Percentiles rank a stretch among this genome's conserved stretches.
These are phyloP conservation scores for Vannuccia rotundouncinata DNA, from an alignment of 2,888 invertebrate genomes.

Conservation along the genomic window DNA sequence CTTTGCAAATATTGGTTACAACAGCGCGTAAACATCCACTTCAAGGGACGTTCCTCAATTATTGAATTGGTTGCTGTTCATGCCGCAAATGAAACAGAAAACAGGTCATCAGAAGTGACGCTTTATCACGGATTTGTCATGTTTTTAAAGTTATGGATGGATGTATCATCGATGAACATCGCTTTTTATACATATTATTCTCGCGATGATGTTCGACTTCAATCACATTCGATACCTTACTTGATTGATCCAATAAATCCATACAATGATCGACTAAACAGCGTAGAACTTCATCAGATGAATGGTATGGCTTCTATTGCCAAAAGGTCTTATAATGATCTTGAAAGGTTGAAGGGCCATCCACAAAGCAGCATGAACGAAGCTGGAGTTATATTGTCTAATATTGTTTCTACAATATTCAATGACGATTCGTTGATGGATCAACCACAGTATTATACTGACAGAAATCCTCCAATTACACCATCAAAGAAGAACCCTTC, in stretches of 20 bases:
- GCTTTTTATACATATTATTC: neutral
- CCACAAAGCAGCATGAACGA: neutral
- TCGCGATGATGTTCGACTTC: neutral
- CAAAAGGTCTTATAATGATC: neutral
- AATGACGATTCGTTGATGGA: neutral
- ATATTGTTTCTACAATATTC: neutral
- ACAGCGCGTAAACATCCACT: neutral
- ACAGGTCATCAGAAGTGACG: neutral
- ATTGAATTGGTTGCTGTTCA: conserved; percentile 3
- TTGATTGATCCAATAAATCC: neutral
- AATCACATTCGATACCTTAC: neutral
- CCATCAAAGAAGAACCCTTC: no score
- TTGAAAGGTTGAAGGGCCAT: neutral
- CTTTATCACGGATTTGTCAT: neutral
- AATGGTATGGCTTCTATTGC: neutral
- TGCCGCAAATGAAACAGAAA: neutral
- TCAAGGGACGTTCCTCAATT: neutral
- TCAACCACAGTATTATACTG: neutral
- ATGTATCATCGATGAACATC: neutral
- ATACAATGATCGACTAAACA: neutral
- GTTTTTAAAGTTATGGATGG: neutral
- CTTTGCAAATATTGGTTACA: conserved; percentile 8
- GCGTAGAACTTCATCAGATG: neutral
- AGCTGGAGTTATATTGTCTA: neutral
- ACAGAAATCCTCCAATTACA: neutral